Evolutionary conservation across 2,113 vertebrate genomes (phyloP).

Genomic region (Budorcas taxicolor): DNA sequence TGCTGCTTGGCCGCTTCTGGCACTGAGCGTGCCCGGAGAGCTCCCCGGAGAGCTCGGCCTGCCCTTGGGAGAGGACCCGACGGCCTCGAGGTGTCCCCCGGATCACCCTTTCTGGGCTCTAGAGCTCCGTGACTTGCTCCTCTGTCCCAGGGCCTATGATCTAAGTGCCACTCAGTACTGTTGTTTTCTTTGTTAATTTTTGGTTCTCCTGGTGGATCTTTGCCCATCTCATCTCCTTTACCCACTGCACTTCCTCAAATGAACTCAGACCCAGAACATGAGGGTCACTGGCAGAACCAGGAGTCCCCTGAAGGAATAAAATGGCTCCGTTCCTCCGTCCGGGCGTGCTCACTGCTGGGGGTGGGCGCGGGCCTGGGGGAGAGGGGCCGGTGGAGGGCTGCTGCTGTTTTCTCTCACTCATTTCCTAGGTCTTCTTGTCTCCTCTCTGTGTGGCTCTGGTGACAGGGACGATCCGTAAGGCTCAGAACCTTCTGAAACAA

Average conservation of each 20-base stretch:
- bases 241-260: background rate
- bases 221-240: background rate
- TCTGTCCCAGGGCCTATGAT: background rate
- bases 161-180: background rate
- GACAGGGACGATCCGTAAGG: constrained; percentile 99
- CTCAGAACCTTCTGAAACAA: constrained; percentile 99
- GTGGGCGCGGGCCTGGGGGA: constrained; percentile 28
- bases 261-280: background rate
- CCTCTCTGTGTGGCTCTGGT: constrained; percentile 87
- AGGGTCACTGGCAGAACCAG: background rate
- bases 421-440: constrained; percentile 89
- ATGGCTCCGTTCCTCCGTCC: background rate
- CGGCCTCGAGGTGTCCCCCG: background rate
- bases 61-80: background rate
- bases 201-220: background rate
- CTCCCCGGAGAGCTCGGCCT: constrained; percentile 41
- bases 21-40: constrained; percentile 71
- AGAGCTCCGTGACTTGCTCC: background rate
- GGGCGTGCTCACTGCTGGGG: constrained; percentile 70
- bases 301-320: background rate
- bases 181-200: background rate
- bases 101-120: background rate
- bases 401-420: constrained; percentile 85
- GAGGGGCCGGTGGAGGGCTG: constrained; percentile 82
- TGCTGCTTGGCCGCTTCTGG: constrained; percentile 8